Conservation (phyloP, 1,140 invertebrate species). For the Propsilocerus akamusi region DNA sequence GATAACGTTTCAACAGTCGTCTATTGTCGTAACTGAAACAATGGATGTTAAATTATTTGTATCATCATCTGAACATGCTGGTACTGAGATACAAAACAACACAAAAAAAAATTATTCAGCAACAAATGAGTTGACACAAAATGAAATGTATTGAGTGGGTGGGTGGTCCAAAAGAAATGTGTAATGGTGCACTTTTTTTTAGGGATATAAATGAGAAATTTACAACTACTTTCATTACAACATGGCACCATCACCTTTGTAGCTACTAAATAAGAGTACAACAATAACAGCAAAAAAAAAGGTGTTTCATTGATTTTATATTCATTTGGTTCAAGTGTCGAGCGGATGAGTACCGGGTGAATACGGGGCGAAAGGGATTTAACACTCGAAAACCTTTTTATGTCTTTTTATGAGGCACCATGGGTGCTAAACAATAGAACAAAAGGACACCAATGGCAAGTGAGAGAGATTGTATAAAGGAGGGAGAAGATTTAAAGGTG, state of each 20-base stretch:
- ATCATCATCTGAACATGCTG: too few relatives aligned
- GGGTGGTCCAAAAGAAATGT: too few relatives aligned
- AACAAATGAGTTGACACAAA: constrained; percentile 4
- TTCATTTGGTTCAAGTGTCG: too few relatives aligned
- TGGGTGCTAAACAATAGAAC: neutral
- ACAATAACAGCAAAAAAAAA: neutral
- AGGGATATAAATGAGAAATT: neutral
- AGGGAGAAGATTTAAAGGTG: neutral
- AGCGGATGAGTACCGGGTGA: neutral
- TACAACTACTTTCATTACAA: neutral
- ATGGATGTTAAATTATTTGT: too few relatives aligned
- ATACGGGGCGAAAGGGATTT: neutral
- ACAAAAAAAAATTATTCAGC: too few relatives aligned
- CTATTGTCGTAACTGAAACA: too few relatives aligned
- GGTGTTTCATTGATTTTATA: too few relatives aligned
- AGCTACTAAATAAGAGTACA: neutral
- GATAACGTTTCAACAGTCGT: too few relatives aligned
- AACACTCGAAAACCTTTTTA: neutral
- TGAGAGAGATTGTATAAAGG: neutral
- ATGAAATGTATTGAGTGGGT: neutral
- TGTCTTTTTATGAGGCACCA: neutral
- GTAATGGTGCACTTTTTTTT: neutral
- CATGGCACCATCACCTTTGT: neutral
- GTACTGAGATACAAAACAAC: too few relatives aligned
- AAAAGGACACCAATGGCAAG: neutral